phyloP scores from a whole-genome alignment of 2,797 vertebrate species.

The Silurus aristotelis region DNA sequence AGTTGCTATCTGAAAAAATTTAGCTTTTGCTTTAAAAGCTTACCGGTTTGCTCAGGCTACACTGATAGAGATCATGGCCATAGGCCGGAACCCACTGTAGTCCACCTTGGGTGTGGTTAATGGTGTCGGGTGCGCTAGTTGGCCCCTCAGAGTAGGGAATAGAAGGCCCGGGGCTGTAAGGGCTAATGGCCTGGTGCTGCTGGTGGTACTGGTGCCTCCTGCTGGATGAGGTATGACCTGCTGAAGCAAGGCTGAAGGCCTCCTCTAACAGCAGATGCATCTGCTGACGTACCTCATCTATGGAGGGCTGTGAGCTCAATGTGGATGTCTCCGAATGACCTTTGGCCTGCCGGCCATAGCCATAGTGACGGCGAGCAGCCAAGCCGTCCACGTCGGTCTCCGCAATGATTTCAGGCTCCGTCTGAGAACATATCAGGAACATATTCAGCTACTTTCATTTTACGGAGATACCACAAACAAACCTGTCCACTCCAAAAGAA shows the following conservation, averaged over 20 bases:
- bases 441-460: neutral
- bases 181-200: constrained; percentile 75
- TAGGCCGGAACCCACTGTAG: constrained; percentile 96
- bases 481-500: too few relatives aligned
- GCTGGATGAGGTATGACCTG: constrained; percentile 85
- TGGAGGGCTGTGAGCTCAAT: constrained; percentile 98
- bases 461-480: neutral
- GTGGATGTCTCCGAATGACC: constrained; percentile 97
- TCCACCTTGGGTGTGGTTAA: constrained; percentile 80
- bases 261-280: constrained; percentile 98
- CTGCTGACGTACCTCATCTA: constrained; percentile 96
- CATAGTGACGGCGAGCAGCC: constrained; percentile 76
- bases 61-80: constrained; percentile 89
- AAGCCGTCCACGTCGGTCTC: constrained; percentile 94
- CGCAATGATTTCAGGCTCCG: constrained; percentile 94
- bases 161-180: constrained; percentile 82
- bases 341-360: constrained; percentile 84
- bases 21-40: constrained; percentile 42
- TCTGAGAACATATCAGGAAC: constrained; percentile 69
- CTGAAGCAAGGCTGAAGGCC: constrained; percentile 95
- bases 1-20: neutral
- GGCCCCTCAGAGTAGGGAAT: constrained; percentile 90
- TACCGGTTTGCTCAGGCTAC: constrained; percentile 92
- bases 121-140: constrained; percentile 92
- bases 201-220: constrained; percentile 79